A percentile compares a stretch with the other conserved stretches of the same genome.
Evolutionary conservation across 2,797 vertebrate species (phyloP).

Genomic region (Etheostoma perlongum): DNA sequence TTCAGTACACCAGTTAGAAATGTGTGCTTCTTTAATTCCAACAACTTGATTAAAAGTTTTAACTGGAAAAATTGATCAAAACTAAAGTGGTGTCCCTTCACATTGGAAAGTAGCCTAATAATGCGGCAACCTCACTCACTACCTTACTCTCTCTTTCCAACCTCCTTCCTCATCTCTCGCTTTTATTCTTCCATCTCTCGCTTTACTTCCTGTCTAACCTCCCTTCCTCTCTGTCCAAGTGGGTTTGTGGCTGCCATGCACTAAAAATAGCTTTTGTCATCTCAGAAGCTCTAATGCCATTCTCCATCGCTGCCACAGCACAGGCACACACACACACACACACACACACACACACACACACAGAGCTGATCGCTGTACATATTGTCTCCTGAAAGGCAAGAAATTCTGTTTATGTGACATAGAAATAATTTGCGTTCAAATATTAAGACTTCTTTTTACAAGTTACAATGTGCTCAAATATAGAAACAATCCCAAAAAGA

Average conservation of each 20-base stretch:
- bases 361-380: not conserved
- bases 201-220: conserved; percentile 37
- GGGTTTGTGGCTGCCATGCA: conserved; percentile 51
- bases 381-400: conserved; percentile 20
- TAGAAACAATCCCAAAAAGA: conserved; percentile 19
- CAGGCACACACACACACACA: conserved; percentile 23
- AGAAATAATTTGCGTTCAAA: conserved; percentile 14
- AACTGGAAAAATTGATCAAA: too few species aligned
- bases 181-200: conserved; percentile 6
- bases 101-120: not conserved
- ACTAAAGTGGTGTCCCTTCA: not conserved
- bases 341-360: conserved; percentile 18
- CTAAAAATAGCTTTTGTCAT: conserved; percentile 78
- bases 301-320: conserved; percentile 60
- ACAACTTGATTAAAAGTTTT: too few species aligned
- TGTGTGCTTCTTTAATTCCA: too few species aligned
- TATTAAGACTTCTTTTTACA: conserved; percentile 11
- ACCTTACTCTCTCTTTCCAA: not conserved
- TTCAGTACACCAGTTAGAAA: not conserved
- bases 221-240: conserved; percentile 47
- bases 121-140: not conserved
- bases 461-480: conserved; percentile 9
- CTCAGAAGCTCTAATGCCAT: conserved; percentile 63
- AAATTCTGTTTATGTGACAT: conserved; percentile 14
- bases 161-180: not conserved